These are phyloP conservation scores for Gallinago solitaria DNA, from an alignment of 2,797 vertebrate species.

Conservation along the genomic window DNA sequence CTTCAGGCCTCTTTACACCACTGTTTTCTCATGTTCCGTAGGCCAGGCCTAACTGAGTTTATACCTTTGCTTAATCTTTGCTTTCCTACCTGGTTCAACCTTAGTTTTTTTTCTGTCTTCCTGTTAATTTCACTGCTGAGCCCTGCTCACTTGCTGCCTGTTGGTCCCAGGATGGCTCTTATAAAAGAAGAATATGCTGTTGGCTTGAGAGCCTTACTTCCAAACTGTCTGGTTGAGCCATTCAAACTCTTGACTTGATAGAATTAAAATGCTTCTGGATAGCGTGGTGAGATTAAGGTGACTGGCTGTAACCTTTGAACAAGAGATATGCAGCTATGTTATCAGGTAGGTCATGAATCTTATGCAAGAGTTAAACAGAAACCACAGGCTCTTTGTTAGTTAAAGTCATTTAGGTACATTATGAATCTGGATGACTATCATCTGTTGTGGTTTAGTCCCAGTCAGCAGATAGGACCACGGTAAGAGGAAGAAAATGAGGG, in stretches of 20 bases:
- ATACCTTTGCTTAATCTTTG: neutral
- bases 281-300: neutral
- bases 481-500: neutral
- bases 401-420: neutral
- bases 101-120: neutral
- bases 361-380: neutral
- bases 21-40: neutral
- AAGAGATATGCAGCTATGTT: neutral
- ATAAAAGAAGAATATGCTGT: neutral
- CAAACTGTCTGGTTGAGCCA: neutral
- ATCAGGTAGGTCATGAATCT: neutral
- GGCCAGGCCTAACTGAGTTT: neutral
- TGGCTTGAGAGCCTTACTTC: neutral
- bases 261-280: neutral
- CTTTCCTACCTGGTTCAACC: neutral
- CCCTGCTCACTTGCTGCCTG: neutral
- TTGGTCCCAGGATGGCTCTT: neutral
- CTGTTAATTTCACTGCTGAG: neutral
- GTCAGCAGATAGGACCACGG: neutral
- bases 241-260: neutral
- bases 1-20: neutral
- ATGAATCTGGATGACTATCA: neutral
- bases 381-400: neutral
- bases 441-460: neutral
- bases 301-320: neutral